Evolutionary conservation across 2,888 invertebrate genomes (phyloP).

Genomic region (Linnaemya tessellans): DNA sequence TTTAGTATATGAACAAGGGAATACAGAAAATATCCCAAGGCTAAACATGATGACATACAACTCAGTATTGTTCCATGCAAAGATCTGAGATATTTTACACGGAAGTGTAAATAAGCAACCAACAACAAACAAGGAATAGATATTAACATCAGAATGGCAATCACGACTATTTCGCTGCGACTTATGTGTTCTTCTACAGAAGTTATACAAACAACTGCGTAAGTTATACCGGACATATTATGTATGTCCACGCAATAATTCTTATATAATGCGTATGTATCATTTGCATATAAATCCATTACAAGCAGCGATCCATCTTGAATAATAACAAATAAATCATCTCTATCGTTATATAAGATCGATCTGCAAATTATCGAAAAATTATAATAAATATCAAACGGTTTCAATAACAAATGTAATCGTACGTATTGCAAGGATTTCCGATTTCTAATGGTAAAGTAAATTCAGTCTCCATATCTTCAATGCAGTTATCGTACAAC

Average conservation of each 20-base stretch:
- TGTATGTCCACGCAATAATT: constrained; percentile 82
- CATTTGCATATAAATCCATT: constrained; percentile 79
- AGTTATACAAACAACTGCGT: constrained; percentile 81
- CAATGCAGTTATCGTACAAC: constrained; percentile 81
- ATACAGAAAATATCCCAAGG: constrained; percentile 80
- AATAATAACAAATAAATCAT: constrained; percentile 79
- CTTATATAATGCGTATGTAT: constrained; percentile 78
- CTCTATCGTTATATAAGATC: constrained; percentile 76
- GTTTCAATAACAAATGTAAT: neutral
- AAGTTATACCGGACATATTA: constrained; percentile 77
- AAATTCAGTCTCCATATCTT: constrained; percentile 11
- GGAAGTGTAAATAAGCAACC: constrained; percentile 79
- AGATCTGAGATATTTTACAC: constrained; percentile 78
- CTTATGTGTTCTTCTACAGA: constrained; percentile 79
- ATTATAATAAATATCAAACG: neutral
- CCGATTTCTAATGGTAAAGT: neutral
- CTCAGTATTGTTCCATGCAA: constrained; percentile 81
- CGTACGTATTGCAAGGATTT: constrained; percentile 80
- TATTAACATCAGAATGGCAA: constrained; percentile 80
- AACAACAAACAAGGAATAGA: constrained; percentile 81
- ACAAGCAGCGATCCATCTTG: constrained; percentile 82
- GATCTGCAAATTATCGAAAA: constrained; percentile 71
- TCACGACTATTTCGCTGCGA: constrained; percentile 77
- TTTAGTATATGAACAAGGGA: constrained; percentile 80
- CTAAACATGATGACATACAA: constrained; percentile 80